Evolutionary conservation across 1,140 invertebrate genomes (phyloP).

Genomic region (Ceratoteleas bidentatus): DNA sequence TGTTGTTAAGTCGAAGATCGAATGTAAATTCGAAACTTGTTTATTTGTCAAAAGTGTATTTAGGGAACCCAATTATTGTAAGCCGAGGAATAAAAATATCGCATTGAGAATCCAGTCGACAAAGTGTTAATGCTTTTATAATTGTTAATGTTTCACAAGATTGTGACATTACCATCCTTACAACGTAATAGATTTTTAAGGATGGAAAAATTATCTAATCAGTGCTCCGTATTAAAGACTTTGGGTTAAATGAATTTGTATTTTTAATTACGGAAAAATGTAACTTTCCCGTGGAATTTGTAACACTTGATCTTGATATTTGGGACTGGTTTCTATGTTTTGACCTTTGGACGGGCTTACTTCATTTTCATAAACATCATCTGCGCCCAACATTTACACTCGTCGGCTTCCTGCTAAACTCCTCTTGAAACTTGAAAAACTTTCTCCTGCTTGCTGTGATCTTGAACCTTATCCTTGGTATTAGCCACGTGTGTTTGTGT

Average conservation of each 20-base stretch:
- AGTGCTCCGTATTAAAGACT: conserved; percentile 49
- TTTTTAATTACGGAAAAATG: conserved; percentile 16
- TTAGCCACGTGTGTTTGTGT: not conserved
- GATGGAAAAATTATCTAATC: conserved; percentile 57
- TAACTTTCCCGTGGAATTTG: too few species aligned
- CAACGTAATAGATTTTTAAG: conserved; percentile 62
- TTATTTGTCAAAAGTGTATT: not conserved
- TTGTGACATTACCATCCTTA: conserved; percentile 36
- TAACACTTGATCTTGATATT: too few species aligned
- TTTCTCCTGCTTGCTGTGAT: conserved; percentile 46
- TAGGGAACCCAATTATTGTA: conserved; percentile 19
- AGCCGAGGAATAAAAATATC: conserved; percentile 19
- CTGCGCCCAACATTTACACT: not conserved
- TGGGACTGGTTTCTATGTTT: too few species aligned
- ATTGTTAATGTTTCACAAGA: conserved; percentile 53
- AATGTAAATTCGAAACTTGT: not conserved
- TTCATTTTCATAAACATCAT: not conserved
- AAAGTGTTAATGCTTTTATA: conserved; percentile 56
- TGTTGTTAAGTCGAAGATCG: not conserved
- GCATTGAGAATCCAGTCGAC: conserved; percentile 20
- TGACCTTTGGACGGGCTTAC: too few species aligned
- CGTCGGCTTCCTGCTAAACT: conserved; percentile 7
- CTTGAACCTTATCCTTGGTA: conserved; percentile 46
- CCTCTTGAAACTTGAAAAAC: conserved; percentile 40
- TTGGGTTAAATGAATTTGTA: conserved; percentile 37